A percentile compares a stretch with the other conserved stretches of the same genome.
Conservation (phyloP, 2,797 vertebrate genomes). For the Dromococcyx pavoninus region DNA sequence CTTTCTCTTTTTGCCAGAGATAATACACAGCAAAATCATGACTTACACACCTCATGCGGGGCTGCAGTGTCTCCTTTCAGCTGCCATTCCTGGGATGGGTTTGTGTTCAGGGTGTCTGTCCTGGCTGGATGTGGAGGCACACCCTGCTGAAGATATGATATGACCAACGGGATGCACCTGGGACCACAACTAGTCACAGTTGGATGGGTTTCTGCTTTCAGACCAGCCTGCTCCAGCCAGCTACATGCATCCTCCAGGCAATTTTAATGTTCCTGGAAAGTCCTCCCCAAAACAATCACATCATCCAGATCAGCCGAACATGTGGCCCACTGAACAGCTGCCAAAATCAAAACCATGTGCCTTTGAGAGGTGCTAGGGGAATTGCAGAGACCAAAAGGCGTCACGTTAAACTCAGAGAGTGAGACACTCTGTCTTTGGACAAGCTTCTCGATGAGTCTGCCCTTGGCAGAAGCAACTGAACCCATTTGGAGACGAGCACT, state of each 20-base stretch:
- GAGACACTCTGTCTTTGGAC: conserved; percentile 62
- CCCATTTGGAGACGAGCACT: conserved; percentile 34
- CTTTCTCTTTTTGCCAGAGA: not conserved
- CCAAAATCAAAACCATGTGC: conserved; percentile 66
- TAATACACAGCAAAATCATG: not conserved
- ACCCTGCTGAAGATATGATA: not conserved
- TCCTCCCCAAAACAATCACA: conserved; percentile 72
- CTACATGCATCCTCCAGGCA: conserved; percentile 61
- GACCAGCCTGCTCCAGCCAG: conserved; percentile 60
- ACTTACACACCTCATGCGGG: not conserved
- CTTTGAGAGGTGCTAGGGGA: conserved; percentile 69
- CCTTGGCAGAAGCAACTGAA: conserved; percentile 53
- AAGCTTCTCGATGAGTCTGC: conserved; percentile 49
- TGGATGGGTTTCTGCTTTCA: conserved; percentile 63
- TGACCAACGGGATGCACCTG: conserved; percentile 24
- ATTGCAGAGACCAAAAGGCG: conserved; percentile 69
- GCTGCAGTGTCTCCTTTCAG: not conserved
- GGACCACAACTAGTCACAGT: conserved; percentile 51
- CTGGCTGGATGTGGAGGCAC: conserved; percentile 32
- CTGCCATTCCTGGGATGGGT: not conserved
- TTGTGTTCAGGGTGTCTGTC: conserved; percentile 7
- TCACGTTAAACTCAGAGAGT: conserved; percentile 46
- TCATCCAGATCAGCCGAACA: conserved; percentile 72
- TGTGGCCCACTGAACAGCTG: conserved; percentile 66
- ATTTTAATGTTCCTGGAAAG: conserved; percentile 73